Percentiles rank a stretch among this genome's conserved stretches.
These are phyloP conservation scores for Cydia strobilella DNA, from an alignment of 1,140 invertebrate species.

Conservation along the genomic window DNA sequence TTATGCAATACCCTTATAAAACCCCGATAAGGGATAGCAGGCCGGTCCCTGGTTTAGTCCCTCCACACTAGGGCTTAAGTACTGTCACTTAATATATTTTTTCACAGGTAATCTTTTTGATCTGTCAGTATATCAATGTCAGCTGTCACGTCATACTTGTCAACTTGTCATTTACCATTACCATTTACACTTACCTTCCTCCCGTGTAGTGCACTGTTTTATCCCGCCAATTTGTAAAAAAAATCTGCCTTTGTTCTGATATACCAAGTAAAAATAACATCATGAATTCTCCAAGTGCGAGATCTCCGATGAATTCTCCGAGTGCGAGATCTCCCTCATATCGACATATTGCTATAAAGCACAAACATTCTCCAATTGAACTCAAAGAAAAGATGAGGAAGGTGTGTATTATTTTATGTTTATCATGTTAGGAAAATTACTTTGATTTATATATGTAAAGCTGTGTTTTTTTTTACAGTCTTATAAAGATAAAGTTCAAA, in stretches of 20 bases:
- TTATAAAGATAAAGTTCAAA: constrained; percentile 65
- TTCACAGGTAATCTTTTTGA: background rate
- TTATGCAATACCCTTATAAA: too few species aligned
- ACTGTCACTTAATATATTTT: background rate
- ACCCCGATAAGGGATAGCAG: too few species aligned
- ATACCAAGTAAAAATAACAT: background rate
- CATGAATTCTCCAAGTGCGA: constrained; percentile 21
- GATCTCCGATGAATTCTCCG: constrained; percentile 48
- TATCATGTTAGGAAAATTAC: background rate
- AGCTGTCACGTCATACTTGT: background rate
- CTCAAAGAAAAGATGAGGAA: constrained; percentile 72
- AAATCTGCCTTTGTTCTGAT: background rate
- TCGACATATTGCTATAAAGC: constrained; percentile 56
- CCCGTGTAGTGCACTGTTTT: background rate
- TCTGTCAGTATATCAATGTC: background rate
- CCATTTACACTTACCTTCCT: background rate
- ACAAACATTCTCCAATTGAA: constrained; percentile 62
- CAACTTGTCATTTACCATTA: background rate
- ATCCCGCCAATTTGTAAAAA: background rate
- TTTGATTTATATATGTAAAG: background rate
- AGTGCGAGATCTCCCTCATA: constrained; percentile 56
- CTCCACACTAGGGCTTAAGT: too few species aligned
- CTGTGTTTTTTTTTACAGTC: constrained; percentile 53
- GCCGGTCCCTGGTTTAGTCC: too few species aligned
- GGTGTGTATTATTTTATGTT: constrained; percentile 44